These are phyloP conservation scores for Glyptemys insculpta DNA, from an alignment of 2,797 vertebrate species.

Conservation along the genomic window DNA sequence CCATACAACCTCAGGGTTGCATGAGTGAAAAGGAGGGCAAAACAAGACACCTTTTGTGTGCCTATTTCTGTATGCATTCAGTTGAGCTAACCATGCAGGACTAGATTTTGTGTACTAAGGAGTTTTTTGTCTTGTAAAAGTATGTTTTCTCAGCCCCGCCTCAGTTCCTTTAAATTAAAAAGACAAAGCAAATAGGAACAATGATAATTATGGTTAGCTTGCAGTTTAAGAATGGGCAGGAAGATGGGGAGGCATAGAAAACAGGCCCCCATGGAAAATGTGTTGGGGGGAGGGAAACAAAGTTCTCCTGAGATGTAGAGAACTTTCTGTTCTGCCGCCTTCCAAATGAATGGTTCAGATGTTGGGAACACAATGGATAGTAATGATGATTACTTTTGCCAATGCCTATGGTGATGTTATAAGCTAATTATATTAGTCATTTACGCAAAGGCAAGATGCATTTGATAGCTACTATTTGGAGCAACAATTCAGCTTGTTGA, in stretches of 20 bases:
- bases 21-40: constrained; percentile 18
- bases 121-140: constrained; percentile 61
- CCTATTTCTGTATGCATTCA: constrained; percentile 26
- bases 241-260: constrained; percentile 72
- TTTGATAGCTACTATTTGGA: constrained; percentile 78
- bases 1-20: constrained; percentile 21
- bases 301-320: constrained; percentile 74
- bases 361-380: constrained; percentile 77
- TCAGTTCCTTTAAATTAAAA: neutral
- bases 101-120: constrained; percentile 45
- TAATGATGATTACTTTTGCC: constrained; percentile 81
- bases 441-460: constrained; percentile 76
- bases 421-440: constrained; percentile 79
- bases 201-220: constrained; percentile 72
- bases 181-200: constrained; percentile 55
- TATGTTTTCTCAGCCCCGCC: neutral
- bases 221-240: constrained; percentile 63
- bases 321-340: constrained; percentile 72
- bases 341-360: constrained; percentile 78
- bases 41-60: constrained; percentile 18
- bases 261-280: constrained; percentile 55
- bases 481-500: constrained; percentile 75
- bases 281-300: constrained; percentile 49
- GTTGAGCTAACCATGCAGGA: constrained; percentile 42
- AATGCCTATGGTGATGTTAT: constrained; percentile 75